Evolutionary conservation across 1,140 invertebrate genomes (phyloP).

Genomic region (Oryzaephilus surinamensis): DNA sequence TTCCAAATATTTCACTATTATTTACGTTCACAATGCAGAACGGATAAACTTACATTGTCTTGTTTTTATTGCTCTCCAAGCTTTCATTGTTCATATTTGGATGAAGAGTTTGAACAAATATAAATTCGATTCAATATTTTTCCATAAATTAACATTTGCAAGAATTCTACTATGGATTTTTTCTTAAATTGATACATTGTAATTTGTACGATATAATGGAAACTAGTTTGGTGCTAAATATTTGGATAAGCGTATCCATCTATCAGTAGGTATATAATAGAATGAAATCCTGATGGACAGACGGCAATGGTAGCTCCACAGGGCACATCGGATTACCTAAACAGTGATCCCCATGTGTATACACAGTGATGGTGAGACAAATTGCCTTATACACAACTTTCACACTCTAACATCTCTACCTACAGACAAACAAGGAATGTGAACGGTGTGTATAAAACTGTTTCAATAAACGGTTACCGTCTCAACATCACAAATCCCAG

Average conservation of each 20-base stretch:
- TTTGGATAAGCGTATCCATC: constrained; percentile 11
- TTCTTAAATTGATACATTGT: too few relatives aligned
- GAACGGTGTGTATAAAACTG: background rate
- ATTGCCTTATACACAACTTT: constrained; percentile 12
- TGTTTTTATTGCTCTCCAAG: too few relatives aligned
- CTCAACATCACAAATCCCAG: constrained; percentile 2
- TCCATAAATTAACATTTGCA: constrained; percentile 4
- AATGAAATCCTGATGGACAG: constrained; percentile 10
- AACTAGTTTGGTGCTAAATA: constrained; percentile 9
- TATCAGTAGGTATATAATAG: too few relatives aligned
- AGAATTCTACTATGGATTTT: background rate
- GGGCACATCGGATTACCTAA: constrained; percentile 13
- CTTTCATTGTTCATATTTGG: too few relatives aligned
- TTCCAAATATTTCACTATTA: constrained; percentile 25
- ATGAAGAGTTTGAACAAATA: too few relatives aligned
- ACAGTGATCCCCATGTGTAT: constrained; percentile 8
- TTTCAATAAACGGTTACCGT: background rate
- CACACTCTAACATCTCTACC: constrained; percentile 10
- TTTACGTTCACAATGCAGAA: constrained; percentile 20
- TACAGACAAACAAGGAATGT: constrained; percentile 1
- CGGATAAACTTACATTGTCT: constrained; percentile 9
- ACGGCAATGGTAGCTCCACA: constrained; percentile 8
- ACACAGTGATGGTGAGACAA: constrained; percentile 11
- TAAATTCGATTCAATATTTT: too few relatives aligned
- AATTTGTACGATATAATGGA: too few relatives aligned